These are phyloP conservation scores for Andrena cerasifolii DNA, from an alignment of 1,140 invertebrate species.

Conservation along the genomic window DNA sequence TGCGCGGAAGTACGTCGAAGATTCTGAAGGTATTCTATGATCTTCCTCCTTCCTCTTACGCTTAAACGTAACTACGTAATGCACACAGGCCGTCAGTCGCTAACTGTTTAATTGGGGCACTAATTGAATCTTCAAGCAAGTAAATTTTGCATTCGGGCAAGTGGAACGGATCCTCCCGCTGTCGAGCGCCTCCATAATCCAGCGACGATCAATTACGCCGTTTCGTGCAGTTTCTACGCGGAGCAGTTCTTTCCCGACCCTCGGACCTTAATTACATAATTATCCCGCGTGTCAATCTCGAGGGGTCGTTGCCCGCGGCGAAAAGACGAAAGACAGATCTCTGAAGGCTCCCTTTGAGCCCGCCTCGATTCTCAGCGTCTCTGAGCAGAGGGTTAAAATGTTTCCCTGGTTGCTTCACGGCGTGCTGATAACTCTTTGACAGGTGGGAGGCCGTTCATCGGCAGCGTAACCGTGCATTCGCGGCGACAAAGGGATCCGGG, in stretches of 20 bases:
- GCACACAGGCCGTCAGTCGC: too few relatives aligned
- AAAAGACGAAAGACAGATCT: neutral
- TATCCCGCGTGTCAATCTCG: neutral
- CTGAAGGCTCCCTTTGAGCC: neutral
- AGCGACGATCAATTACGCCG: slow-evolving; percentile 35
- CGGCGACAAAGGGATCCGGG: too few relatives aligned
- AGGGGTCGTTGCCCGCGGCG: neutral
- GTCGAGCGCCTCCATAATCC: slow-evolving; percentile 7
- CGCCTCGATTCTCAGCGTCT: too few relatives aligned
- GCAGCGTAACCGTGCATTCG: neutral
- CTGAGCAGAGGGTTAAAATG: too few relatives aligned
- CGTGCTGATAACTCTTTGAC: too few relatives aligned
- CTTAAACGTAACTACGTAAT: too few relatives aligned
- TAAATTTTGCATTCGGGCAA: neutral
- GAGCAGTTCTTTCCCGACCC: slow-evolving; percentile 20
- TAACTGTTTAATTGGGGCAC: slow-evolving; percentile 17
- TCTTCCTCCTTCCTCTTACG: too few relatives aligned
- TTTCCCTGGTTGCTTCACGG: too few relatives aligned
- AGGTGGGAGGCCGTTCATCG: neutral
- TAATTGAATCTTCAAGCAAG: neutral
- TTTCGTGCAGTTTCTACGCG: slow-evolving; percentile 4
- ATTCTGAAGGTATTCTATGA: neutral
- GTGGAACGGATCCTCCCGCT: neutral
- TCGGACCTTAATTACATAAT: neutral
- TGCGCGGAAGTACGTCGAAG: neutral